Percentiles rank a stretch among this genome's conserved stretches.
phyloP scores from a whole-genome alignment of 2,888 invertebrate genomes.

The Heliothis peltigera region DNA sequence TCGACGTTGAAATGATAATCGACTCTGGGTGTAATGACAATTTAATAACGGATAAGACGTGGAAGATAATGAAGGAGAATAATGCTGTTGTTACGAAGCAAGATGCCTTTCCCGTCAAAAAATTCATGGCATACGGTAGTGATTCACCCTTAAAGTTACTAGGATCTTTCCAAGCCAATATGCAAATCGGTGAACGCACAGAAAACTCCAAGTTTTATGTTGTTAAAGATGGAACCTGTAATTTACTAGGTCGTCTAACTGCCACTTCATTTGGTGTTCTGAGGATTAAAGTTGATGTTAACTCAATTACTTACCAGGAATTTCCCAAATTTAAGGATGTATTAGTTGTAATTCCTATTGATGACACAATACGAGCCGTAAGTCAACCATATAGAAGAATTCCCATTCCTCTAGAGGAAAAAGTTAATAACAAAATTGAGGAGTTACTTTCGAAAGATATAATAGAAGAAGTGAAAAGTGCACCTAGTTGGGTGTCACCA shows the following conservation, averaged over 20 bases:
- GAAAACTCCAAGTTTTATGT: conserved; percentile 45
- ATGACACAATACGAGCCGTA: conserved; percentile 24
- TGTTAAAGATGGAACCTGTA: conserved; percentile 36
- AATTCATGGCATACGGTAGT: conserved; percentile 48
- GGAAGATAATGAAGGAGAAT: too few relatives aligned
- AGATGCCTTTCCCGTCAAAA: conserved; percentile 38
- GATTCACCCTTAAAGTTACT: conserved; percentile 40
- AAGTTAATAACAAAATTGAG: conserved; percentile 45
- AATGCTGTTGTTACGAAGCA: conserved; percentile 30
- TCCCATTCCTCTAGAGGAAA: conserved; percentile 40
- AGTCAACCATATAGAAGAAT: conserved; percentile 36
- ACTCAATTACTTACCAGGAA: conserved; percentile 16
- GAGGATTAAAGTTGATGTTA: conserved; percentile 25
- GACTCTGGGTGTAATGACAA: conserved; percentile 57
- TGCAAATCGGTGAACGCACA: conserved; percentile 12
- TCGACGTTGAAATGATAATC: conserved; percentile 43
- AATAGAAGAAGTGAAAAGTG: too few relatives aligned
- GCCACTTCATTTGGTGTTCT: conserved; percentile 42
- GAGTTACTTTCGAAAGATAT: conserved; percentile 49
- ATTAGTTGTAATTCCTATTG: conserved; percentile 26
- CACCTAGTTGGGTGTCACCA: conserved; percentile 56
- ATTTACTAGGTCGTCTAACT: conserved; percentile 42
- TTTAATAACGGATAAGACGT: too few relatives aligned
- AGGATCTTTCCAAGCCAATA: conserved; percentile 43
- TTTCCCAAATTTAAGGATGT: conserved; percentile 59